A percentile compares a stretch with the other conserved stretches of the same genome.
phyloP scores from a whole-genome alignment of 2,797 vertebrate genomes.

The Chelmon rostratus region DNA sequence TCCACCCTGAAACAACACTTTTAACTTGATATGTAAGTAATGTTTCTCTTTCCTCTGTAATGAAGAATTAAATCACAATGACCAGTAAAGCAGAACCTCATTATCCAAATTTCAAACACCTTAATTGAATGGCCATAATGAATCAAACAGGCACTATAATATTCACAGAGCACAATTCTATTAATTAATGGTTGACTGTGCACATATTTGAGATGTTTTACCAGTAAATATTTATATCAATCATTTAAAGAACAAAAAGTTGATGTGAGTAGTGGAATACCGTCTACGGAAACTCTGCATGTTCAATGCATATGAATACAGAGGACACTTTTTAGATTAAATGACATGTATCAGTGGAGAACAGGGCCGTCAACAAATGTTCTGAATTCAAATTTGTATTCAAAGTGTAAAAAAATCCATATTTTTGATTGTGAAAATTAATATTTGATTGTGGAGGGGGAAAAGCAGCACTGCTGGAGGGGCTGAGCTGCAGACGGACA shows the following conservation, averaged over 20 bases:
- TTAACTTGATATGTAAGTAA: slow-evolving; percentile 14
- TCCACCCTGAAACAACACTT: background rate
- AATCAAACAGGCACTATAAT: slow-evolving; percentile 40
- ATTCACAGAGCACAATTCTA: slow-evolving; percentile 18
- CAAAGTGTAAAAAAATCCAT: no score
- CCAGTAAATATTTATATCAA: background rate
- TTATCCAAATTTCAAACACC: slow-evolving; percentile 45
- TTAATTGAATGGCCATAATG: slow-evolving; percentile 49
- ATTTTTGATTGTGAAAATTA: no score
- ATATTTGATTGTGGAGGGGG: no score
- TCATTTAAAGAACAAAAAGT: background rate
- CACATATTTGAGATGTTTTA: background rate
- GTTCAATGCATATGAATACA: background rate
- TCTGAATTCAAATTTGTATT: no score
- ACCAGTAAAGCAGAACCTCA: slow-evolving; percentile 40
- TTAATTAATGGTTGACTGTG: background rate
- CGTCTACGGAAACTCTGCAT: background rate
- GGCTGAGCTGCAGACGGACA: no score
- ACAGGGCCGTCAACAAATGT: no score
- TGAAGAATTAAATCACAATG: slow-evolving; percentile 55
- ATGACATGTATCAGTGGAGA: background rate
- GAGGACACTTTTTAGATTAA: background rate
- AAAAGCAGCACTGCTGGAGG: no score
- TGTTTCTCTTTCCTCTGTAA: slow-evolving; percentile 23
- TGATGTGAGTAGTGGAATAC: background rate